Evolutionary conservation across 2,888 invertebrate species (phyloP).

Genomic region (Epirrita christyi): DNA sequence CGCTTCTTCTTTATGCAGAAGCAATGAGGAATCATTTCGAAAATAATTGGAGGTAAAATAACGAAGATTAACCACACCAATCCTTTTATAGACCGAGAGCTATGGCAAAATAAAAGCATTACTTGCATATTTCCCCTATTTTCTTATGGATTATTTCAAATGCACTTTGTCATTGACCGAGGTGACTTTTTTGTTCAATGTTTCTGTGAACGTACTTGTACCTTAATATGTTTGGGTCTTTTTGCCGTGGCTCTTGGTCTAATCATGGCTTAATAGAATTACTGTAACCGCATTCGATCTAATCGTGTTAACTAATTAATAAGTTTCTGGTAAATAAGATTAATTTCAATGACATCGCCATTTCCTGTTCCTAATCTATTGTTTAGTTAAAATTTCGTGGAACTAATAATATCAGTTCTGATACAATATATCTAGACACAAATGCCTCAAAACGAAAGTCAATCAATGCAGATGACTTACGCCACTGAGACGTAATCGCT

Average conservation of each 20-base stretch:
- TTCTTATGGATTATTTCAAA: too few species aligned
- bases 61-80: slow-evolving; percentile 72
- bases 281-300: slow-evolving; percentile 18
- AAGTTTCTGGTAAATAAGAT: slow-evolving; percentile 22
- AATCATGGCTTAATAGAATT: slow-evolving; percentile 42
- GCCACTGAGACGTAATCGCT: too few species aligned
- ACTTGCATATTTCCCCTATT: not conserved
- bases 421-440: too few species aligned
- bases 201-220: too few species aligned
- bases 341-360: slow-evolving; percentile 16
- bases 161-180: too few species aligned
- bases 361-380: slow-evolving; percentile 11
- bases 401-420: not conserved
- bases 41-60: slow-evolving; percentile 31
- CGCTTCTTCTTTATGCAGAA: slow-evolving; percentile 78
- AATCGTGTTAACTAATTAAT: slow-evolving; percentile 18
- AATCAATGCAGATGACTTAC: too few species aligned
- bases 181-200: too few species aligned
- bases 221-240: not conserved
- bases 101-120: slow-evolving; percentile 37
- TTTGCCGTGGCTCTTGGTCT: slow-evolving; percentile 32
- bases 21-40: slow-evolving; percentile 65
- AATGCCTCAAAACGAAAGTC: too few species aligned
- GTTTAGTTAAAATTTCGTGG: not conserved
- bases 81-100: slow-evolving; percentile 63